Evolutionary conservation across 2,797 vertebrate genomes (phyloP).

Genomic region (Gorsachius magnificus): DNA sequence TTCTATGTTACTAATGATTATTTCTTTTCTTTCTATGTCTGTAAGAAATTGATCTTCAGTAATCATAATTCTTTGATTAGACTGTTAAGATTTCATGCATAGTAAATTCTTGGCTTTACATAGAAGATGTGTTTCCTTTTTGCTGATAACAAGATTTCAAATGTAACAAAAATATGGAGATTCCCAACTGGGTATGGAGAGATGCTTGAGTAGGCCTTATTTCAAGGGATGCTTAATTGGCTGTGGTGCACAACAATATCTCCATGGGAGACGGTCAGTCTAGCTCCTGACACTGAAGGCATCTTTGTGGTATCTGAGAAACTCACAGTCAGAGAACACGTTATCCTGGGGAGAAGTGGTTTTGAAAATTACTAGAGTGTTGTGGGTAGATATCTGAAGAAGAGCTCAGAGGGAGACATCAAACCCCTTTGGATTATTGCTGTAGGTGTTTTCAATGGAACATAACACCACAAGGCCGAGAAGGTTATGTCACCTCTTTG

Average conservation of each 20-base stretch:
- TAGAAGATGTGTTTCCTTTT: background rate
- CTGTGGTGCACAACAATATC: no score
- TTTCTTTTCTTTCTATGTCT: background rate
- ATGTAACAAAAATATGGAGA: background rate
- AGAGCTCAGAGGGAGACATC: background rate
- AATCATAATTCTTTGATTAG: background rate
- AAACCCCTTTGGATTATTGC: background rate
- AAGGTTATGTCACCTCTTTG: background rate
- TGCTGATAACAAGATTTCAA: background rate
- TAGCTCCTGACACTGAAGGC: background rate
- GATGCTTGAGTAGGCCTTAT: background rate
- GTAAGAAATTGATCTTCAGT: background rate
- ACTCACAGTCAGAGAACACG: fast-evolving
- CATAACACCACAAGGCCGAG: background rate
- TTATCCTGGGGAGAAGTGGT: background rate
- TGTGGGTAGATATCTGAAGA: background rate
- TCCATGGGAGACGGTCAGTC: background rate
- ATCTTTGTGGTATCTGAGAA: background rate
- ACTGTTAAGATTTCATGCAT: background rate
- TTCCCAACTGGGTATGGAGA: background rate
- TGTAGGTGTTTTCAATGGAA: background rate
- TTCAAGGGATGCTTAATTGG: background rate
- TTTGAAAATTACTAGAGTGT: background rate
- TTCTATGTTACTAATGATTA: background rate
- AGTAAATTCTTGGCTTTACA: background rate